Percentiles rank a stretch among this genome's conserved stretches.
Evolutionary conservation across 2,888 invertebrate species (phyloP).

Genomic region (Terebella lapidaria): DNA sequence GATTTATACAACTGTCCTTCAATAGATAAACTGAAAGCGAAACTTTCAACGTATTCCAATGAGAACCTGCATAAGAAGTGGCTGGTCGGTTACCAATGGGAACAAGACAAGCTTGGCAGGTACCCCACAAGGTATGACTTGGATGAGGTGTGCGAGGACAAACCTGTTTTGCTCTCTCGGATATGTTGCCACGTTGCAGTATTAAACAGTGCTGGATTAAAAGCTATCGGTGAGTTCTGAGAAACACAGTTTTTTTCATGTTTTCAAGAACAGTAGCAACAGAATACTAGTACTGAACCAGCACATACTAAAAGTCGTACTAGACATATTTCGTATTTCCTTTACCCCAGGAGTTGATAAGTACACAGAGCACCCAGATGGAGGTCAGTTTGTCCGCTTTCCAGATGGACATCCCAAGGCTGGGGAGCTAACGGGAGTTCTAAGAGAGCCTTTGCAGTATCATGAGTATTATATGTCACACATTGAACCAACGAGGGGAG

Average conservation of each 20-base stretch:
- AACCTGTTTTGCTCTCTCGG: conserved; percentile 20
- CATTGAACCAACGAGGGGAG: no score
- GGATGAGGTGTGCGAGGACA: conserved; percentile 20
- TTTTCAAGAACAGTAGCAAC: no score
- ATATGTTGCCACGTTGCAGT: conserved; percentile 21
- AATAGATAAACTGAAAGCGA: conserved; percentile 9
- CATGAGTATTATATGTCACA: no score
- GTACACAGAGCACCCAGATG: conserved; percentile 14
- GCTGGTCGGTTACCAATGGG: conserved; percentile 18
- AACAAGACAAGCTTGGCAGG: conserved; percentile 23
- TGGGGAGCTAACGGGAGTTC: not conserved
- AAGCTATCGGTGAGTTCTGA: conserved; percentile 18
- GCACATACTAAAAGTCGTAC: no score
- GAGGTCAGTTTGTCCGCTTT: conserved; percentile 19
- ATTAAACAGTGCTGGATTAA: conserved; percentile 17
- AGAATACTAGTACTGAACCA: no score
- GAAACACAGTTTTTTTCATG: no score
- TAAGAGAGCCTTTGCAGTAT: no score
- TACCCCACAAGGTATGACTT: conserved; percentile 21
- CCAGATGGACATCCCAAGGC: conserved; percentile 7
- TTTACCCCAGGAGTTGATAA: conserved; percentile 8
- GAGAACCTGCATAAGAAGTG: conserved; percentile 9
- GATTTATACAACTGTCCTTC: conserved; percentile 10
- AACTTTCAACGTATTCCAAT: conserved; percentile 3
- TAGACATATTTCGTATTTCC: not conserved